Conservation (phyloP, 2,797 vertebrate species). For the Chromis chromis region DNA sequence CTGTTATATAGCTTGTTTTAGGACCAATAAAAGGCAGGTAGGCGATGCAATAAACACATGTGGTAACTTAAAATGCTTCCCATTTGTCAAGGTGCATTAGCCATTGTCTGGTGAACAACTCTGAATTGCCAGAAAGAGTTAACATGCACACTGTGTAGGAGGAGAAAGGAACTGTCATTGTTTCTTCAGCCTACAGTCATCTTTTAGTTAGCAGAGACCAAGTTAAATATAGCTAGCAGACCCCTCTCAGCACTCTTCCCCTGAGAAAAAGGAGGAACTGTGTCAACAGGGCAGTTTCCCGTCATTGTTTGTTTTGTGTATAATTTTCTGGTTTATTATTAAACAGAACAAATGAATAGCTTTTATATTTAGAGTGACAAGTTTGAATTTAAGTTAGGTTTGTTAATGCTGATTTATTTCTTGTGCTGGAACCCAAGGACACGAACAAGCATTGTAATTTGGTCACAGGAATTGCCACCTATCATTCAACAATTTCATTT, state of each 20-base stretch:
- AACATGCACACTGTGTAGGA: not conserved
- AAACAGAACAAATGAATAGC: not conserved
- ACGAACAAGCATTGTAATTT: too few species aligned
- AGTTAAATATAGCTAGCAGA: constrained; percentile 63
- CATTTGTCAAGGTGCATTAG: not conserved
- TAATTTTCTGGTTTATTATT: constrained; percentile 11
- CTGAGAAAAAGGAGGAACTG: constrained; percentile 73
- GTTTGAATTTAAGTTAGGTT: not conserved
- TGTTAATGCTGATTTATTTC: too few species aligned
- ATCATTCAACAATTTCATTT: too few species aligned
- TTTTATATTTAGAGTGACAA: not conserved
- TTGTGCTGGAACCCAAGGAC: too few species aligned
- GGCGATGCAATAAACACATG: too few species aligned
- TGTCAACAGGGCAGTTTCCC: constrained; percentile 69
- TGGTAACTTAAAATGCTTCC: not conserved
- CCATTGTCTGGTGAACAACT: constrained; percentile 2
- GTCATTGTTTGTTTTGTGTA: constrained; percentile 53
- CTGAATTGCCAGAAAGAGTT: not conserved
- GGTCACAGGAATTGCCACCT: not conserved
- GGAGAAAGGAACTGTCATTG: constrained; percentile 26
- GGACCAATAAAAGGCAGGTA: constrained; percentile 6
- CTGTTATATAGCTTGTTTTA: too few species aligned
- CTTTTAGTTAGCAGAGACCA: not conserved
- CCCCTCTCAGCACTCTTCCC: constrained; percentile 54
- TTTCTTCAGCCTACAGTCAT: constrained; percentile 29